Base-by-base conservation (phyloP, 1,140 invertebrate genomes). In the Venturia canescens region DNA sequence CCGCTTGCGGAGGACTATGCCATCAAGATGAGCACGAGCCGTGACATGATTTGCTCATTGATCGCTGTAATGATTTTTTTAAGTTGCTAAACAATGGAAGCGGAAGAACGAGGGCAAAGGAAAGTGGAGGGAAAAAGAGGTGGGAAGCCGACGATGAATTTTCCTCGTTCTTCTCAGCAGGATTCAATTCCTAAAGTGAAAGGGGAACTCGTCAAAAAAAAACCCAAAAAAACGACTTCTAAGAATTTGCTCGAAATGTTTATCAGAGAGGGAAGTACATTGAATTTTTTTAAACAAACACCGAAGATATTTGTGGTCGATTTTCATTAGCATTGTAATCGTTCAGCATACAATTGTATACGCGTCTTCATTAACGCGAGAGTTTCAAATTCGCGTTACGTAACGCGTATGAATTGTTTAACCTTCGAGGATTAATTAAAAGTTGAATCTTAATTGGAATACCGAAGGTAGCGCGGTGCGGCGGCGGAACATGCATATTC, bases 11-110 rank as follows among this genome's bases (percentile, higher is more conserved):
- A 44, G 38, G 38, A 44, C 38, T 44, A 44, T 44, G 38, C 7
- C 38, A 44, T 44, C 38, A 44, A 6, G 38, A 44, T 44, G 38
- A 44, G 38, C 38, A 44, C 79, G 78, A 70, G 74, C 81, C 78
- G 83, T 84, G 82, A 85, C 83, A 74, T 83, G 84, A 85, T 85
- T 84, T 76, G 84, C 84, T 85, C 79, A 83, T 85, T 83, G 71
- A 70, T 57, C 69, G 63, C 23, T 23, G 13, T 23, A 67, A 67
- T 16, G 63, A 67, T 67, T 27, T 23, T 26, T 27, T 29, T 23
- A 27, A 67, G 21, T 16, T 29, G 27, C 63, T 29, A 27, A 67
- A 67, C 21, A 27, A 67, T 16, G 63, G 29, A 67, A 27, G 27
- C 27, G 21, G 63, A 67, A 67, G 15, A 16, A 29, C 15, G 63